Conservation (phyloP, 1,140 invertebrate species). For the Aculops lycopersici region DNA sequence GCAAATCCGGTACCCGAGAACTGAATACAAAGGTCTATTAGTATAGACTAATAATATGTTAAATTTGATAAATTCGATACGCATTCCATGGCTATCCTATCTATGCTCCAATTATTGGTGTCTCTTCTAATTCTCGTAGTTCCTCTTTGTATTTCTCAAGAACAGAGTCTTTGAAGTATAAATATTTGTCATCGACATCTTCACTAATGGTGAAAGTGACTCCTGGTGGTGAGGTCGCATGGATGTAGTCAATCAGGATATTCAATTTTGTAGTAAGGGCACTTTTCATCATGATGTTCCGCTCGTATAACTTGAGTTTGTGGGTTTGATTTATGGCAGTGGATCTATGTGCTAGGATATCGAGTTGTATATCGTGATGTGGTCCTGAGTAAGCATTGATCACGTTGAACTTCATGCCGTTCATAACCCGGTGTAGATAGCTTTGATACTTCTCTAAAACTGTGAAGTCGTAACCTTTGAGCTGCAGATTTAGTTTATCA, state of each 20-base stretch:
- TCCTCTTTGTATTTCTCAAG: not conserved
- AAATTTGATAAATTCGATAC: not conserved
- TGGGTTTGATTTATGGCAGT: not conserved
- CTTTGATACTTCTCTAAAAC: not conserved
- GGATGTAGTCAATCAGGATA: not conserved
- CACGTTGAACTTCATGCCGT: not conserved
- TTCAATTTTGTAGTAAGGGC: not conserved
- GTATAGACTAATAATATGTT: constrained; percentile 15
- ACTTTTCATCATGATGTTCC: not conserved
- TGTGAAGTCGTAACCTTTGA: not conserved
- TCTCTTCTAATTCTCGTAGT: not conserved
- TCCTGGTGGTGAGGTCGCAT: not conserved
- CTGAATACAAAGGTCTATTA: constrained; percentile 27
- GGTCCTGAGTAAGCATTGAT: not conserved
- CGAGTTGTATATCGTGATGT: not conserved
- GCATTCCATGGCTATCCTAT: too few species aligned
- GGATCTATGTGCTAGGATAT: not conserved
- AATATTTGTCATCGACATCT: not conserved
- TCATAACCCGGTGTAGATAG: not conserved
- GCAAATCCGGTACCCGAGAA: constrained; percentile 22
- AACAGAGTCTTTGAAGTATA: not conserved
- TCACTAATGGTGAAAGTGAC: not conserved
- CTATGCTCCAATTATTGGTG: not conserved
- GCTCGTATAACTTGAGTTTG: not conserved
- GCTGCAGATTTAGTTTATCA: not conserved